Evolutionary conservation across 1,140 invertebrate genomes (phyloP), one percentile per base, ranked within the genome.

Genomic region (Wiebesia pumilae): DNA sequence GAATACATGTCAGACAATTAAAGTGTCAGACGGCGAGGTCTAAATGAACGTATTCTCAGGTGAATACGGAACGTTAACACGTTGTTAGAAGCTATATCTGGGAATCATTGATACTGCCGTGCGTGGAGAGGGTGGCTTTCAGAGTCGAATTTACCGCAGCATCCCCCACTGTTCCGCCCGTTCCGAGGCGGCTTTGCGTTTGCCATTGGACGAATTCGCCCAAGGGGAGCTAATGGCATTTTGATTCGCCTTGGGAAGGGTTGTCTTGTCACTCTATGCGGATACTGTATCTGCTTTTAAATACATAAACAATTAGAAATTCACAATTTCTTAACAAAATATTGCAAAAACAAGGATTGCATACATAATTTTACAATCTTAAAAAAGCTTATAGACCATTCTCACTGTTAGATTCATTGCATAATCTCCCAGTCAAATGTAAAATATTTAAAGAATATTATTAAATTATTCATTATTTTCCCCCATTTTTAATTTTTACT

Each of bases 251-350:
- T 81, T 65, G 87, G 88, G 84, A 91, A 90, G 91, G 91, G 89
- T 91, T 90, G 87, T 58, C 38, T 35, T 78, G 12, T 83, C 54
- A 75, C 38, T 85, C 81, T 81, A 81, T 51, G 77, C 27, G 79
- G 3, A 0, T 38, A n/a, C 33, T 35, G 67, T 85, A 83, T 47
- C 67, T 87, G 27, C 62, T 91, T 91, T 92, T 90, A 91, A 92
- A 92, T 90, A 89, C 90, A 91, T 91, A 91, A 91, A 90, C 91
- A 92, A 92, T 89, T 90, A 91, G 89, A 83, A 81, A 65, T 87
- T 33, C 58, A 16, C 27, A 67, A 4, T 67, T 84, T n/a, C 9
- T n/a, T n/a, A n/a, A n/a, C n/a, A n/a, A n/a, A n/a, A n/a, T n/a
- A n/a, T n/a, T n/a, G n/a, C n/a, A n/a, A n/a, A n/a, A n/a, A n/a